A percentile compares a stretch with the other conserved stretches of the same genome.
phyloP scores from a whole-genome alignment of 2,113 vertebrate species.

The Romanogobio albipinnatus region DNA sequence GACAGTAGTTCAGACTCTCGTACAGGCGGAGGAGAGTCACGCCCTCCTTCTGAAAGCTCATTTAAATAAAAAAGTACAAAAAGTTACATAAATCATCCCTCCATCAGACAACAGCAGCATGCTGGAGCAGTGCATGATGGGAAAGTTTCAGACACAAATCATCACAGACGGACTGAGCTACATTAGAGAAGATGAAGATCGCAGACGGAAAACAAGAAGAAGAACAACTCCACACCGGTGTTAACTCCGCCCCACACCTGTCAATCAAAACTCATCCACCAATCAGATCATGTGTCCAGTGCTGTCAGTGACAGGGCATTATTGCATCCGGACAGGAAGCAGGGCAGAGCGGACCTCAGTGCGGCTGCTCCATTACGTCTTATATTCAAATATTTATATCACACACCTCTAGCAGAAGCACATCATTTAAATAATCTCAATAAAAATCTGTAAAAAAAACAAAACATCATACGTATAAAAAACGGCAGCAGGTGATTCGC shows the following conservation, averaged over 20 bases:
- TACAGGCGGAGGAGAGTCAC: conserved; percentile 39
- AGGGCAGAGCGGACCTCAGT: no score
- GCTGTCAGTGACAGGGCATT: no score
- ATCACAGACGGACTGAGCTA: not conserved
- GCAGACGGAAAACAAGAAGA: not conserved
- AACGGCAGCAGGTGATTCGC: not conserved
- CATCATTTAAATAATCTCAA: conserved; percentile 16
- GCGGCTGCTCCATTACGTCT: not conserved
- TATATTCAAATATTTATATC: not conserved
- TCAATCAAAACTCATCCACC: no score
- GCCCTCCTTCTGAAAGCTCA: conserved; percentile 23
- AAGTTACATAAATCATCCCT: conserved; percentile 45
- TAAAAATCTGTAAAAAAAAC: conserved; percentile 25
- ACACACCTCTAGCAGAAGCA: not conserved
- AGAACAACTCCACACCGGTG: not conserved
- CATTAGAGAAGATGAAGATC: not conserved
- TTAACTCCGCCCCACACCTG: not conserved
- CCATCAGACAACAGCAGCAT: conserved; percentile 10
- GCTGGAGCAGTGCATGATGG: not conserved
- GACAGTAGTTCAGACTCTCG: conserved; percentile 44
- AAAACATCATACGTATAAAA: not conserved
- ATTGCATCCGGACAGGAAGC: no score
- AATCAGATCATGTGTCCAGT: no score
- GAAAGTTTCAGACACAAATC: not conserved
- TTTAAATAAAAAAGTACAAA: conserved; percentile 59